Base-by-base conservation (phyloP, 30 jellyfish, hydroid and myxozoan species). In the Phacellophora camtschatica region DNA sequence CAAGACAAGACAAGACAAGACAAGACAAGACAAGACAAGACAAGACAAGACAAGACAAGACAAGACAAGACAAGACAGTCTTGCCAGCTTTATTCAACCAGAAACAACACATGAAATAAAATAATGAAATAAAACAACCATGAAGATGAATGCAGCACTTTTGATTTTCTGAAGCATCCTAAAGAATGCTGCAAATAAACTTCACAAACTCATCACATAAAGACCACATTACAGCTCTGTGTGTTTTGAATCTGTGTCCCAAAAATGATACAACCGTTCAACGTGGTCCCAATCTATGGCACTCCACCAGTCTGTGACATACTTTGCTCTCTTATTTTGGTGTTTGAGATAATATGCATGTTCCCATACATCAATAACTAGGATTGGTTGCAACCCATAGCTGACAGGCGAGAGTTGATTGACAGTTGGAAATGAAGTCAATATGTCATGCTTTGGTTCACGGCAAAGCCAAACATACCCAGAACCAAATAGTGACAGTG, bases 381-480 rank as follows among this genome's bases (percentile, higher is more conserved):
- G 86, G 51, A 81, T 82, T 5, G 95, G 92, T 15, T 81, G 72
- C 66, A 89, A 30, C 8, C 87, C 90, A 71, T 67, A 82, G 77
- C 92, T 56, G 36, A 82, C 39, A 5, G 97, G 95, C 0, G 84
- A 59, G 22, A 36, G 58, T 54, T 89, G 97, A 63, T 81, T 77
- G 31, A 37, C 78, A 3, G 97, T 89, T 1, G 94, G 81, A 36
- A 76, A 69, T n/a, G 41, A 53, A 1, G 97, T 81, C 19, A 88
- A 46, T 30, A 35, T 76, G 27, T 80, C 65, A 31, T 66, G 45
- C 32, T 43, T 55, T 13, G 88, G 90, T 42, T 81, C 95, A n/a
- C 88, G 85, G 61, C 95, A 81, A 4, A 81, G 81, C 97, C 97
- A 89, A 35, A 89, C 95, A 49, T 89, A 89, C 30, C 97, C 97